Evolutionary conservation across 2,888 invertebrate species (phyloP).

Genomic region (Frankliniella fusca): DNA sequence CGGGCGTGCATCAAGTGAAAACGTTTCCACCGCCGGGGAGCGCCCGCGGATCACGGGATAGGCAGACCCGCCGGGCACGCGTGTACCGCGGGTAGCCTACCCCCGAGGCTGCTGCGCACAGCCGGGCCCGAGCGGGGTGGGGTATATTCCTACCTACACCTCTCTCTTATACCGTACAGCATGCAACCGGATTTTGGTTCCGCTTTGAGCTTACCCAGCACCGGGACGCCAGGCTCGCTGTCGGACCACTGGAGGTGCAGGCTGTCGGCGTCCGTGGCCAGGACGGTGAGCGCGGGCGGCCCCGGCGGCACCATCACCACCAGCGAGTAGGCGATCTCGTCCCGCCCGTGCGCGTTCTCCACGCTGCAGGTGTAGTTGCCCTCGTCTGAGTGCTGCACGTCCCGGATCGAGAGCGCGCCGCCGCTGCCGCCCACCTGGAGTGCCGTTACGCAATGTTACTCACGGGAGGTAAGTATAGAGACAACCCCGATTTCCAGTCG

Average conservation of each 20-base stretch:
- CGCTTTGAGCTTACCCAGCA: slow-evolving; percentile 51
- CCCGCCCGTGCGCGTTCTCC: slow-evolving; percentile 76
- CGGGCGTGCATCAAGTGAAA: not conserved
- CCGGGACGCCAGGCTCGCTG: slow-evolving; percentile 76
- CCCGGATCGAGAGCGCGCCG: slow-evolving; percentile 64
- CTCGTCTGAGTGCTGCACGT: slow-evolving; percentile 74
- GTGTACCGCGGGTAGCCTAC: no score
- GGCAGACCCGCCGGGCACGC: no score
- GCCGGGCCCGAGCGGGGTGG: no score
- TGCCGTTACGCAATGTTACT: no score
- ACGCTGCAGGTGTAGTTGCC: slow-evolving; percentile 88
- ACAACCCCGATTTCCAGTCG: no score
- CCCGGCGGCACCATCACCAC: slow-evolving; percentile 74
- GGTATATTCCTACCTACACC: no score
- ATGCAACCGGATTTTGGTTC: no score
- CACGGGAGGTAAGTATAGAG: no score
- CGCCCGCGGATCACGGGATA: no score
- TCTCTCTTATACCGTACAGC: no score
- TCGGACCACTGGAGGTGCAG: slow-evolving; percentile 77
- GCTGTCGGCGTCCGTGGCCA: slow-evolving; percentile 77
- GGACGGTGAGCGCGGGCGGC: slow-evolving; percentile 74
- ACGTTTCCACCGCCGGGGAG: no score
- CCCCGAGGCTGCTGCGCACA: no score
- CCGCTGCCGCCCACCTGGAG: slow-evolving; percentile 44
- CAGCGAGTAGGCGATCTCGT: slow-evolving; percentile 74